Evolutionary conservation across 2,797 vertebrate species (phyloP).

Genomic region (Etheostoma nigrum): DNA sequence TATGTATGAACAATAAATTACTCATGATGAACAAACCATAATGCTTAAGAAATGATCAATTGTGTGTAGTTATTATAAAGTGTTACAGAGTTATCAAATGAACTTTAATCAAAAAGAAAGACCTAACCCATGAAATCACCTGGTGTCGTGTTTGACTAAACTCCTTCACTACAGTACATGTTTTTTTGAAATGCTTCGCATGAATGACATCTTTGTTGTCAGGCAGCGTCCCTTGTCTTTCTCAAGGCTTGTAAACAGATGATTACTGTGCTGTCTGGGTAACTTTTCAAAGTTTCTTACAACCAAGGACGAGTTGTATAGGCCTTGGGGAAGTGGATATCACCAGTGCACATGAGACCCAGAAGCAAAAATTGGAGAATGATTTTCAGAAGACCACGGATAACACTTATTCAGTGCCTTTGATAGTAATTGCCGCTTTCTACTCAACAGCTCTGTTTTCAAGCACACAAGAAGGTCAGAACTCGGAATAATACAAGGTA

Average conservation of each 20-base stretch:
- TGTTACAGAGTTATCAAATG: background rate
- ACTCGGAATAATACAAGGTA: slow-evolving; percentile 37
- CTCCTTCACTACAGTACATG: slow-evolving; percentile 7
- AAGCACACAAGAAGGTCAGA: slow-evolving; percentile 53
- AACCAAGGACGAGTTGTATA: slow-evolving; percentile 72
- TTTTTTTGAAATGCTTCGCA: background rate
- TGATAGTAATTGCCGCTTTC: slow-evolving; percentile 66
- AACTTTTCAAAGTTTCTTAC: slow-evolving; percentile 60
- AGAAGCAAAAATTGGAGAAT: slow-evolving; percentile 46
- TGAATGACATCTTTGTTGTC: slow-evolving; percentile 36
- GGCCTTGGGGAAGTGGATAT: slow-evolving; percentile 59
- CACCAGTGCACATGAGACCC: slow-evolving; percentile 58
- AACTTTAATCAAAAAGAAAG: slow-evolving; percentile 32
- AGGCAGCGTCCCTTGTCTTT: slow-evolving; percentile 32
- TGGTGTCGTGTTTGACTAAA: slow-evolving; percentile 5
- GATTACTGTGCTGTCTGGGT: slow-evolving; percentile 45
- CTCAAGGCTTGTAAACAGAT: slow-evolving; percentile 50
- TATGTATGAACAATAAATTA: no score
- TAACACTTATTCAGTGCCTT: slow-evolving; percentile 60
- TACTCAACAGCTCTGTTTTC: slow-evolving; percentile 48
- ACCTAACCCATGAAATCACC: slow-evolving; percentile 23
- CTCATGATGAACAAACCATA: no score
- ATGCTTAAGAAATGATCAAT: no score
- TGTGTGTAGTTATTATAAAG: no score
- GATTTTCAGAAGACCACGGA: slow-evolving; percentile 60